These are phyloP conservation scores for Clarias macrocephalus DNA, from an alignment of 2,113 vertebrate species.

Conservation along the genomic window DNA sequence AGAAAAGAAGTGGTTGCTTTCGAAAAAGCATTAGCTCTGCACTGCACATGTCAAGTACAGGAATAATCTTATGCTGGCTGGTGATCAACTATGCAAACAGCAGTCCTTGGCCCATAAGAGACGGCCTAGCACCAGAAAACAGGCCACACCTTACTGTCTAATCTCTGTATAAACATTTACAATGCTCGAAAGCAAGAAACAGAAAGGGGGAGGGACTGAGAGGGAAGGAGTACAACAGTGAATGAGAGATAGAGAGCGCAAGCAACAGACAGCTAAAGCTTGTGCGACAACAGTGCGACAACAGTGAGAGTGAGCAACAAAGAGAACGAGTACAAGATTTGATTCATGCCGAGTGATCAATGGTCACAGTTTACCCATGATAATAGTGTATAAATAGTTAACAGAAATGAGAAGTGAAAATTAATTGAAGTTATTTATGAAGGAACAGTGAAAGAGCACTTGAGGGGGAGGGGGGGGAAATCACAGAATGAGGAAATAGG, in stretches of 20 bases:
- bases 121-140: slow-evolving; percentile 56
- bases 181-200: neutral
- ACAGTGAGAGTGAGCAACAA: neutral
- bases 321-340: neutral
- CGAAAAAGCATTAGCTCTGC: slow-evolving; percentile 28
- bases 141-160: slow-evolving; percentile 56
- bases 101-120: slow-evolving; percentile 62
- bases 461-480: neutral
- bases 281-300: neutral
- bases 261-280: neutral
- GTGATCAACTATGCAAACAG: slow-evolving; percentile 67
- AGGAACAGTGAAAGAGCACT: neutral
- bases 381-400: neutral
- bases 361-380: neutral
- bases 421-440: neutral
- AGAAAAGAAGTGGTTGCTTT: slow-evolving; percentile 1
- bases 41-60: slow-evolving; percentile 64
- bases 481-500: slow-evolving; percentile 1
- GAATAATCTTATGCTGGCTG: slow-evolving; percentile 62
- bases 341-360: neutral
- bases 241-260: too few species aligned
- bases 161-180: slow-evolving; percentile 63
- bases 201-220: neutral
- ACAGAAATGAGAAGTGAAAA: neutral
- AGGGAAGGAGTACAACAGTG: neutral